Percentiles rank a stretch among this genome's conserved stretches.
Evolutionary conservation across 1,140 invertebrate genomes (phyloP).

Genomic region (Eriocheir sinensis): DNA sequence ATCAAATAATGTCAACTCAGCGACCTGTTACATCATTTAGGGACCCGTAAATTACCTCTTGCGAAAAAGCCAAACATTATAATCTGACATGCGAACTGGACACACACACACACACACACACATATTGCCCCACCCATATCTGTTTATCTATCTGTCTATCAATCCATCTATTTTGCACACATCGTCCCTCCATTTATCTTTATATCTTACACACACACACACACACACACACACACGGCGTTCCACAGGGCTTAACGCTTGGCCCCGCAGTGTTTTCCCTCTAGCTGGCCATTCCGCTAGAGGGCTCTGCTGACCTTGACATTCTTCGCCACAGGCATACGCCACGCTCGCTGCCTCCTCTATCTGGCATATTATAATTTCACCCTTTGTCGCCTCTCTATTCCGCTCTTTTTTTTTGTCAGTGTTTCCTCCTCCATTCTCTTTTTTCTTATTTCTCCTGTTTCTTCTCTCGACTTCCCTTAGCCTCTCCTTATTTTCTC

Average conservation of each 20-base stretch:
- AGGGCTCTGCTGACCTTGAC: neutral
- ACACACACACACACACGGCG: conserved; percentile 19
- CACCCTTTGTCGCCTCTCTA: neutral
- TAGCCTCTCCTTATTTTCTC: neutral
- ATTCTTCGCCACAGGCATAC: neutral
- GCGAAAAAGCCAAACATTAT: too few relatives aligned
- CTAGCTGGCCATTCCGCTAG: neutral
- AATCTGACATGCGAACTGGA: too few relatives aligned
- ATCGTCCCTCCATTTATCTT: too few relatives aligned
- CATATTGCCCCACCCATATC: neutral
- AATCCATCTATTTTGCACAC: too few relatives aligned
- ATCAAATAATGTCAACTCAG: too few relatives aligned
- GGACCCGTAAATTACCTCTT: too few relatives aligned
- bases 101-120: too few relatives aligned
- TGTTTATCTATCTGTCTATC: too few relatives aligned
- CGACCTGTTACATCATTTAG: too few relatives aligned
- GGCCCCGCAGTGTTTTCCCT: neutral
- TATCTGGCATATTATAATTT: neutral
- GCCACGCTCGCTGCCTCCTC: neutral
- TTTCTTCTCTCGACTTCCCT: neutral
- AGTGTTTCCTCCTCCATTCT: too few relatives aligned
- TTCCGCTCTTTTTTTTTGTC: too few relatives aligned
- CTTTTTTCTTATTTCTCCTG: neutral
- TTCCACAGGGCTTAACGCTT: neutral
- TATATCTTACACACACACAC: neutral